Base-by-base conservation (phyloP, 2,888 invertebrate species). In the Dolomedes plantarius region DNA sequence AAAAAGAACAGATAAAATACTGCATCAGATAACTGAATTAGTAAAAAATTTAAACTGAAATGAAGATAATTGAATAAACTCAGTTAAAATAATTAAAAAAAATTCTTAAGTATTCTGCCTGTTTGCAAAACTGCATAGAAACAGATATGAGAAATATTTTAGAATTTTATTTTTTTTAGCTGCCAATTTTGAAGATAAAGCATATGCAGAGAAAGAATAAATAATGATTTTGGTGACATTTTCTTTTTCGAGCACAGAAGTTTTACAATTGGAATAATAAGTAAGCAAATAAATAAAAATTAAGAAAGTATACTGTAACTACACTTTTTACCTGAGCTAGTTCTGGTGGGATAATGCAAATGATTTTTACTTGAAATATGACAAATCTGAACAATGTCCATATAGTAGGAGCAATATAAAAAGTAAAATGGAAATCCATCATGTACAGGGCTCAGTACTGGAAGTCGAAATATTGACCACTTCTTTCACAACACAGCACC, bases 401-500 rank as follows among this genome's bases (percentile, higher is more conserved):
- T 62, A 69, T 62, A 29, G 29, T 39, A 64, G 75, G 56, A 56
- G 64, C 50, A 73, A 80, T 81, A 68, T 64, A 69, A 62, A 31
- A 69, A 36, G 69, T 56, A 78, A 85, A 86, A 74, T 73, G 68
- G 36, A 68, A 78, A 74, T 86, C 85, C 68, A 39, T 74, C 77
- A 68, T 41, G 69, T 64, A 86, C 85, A 86, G 78, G 85, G 85
- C 85, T 86, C 85, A 64, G 39, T 73, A 79, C 32, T 86, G 85
- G 85, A 86, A 85, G 85, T 86, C 78, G 46, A 77, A 79, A 86
- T 23, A 78, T 74, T 41, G 62, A 74, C 69, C 62, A 73, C 76
- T 75, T 46, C 81, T 74, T 75, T 76, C 69, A 76, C 75, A 76
- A 73, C 78, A 79, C 85, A 86, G 85, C 85, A 86, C 85, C 85